These are phyloP conservation scores for Tuberolachnus salignus DNA, from an alignment of 2,888 invertebrate genomes.

Conservation along the genomic window DNA sequence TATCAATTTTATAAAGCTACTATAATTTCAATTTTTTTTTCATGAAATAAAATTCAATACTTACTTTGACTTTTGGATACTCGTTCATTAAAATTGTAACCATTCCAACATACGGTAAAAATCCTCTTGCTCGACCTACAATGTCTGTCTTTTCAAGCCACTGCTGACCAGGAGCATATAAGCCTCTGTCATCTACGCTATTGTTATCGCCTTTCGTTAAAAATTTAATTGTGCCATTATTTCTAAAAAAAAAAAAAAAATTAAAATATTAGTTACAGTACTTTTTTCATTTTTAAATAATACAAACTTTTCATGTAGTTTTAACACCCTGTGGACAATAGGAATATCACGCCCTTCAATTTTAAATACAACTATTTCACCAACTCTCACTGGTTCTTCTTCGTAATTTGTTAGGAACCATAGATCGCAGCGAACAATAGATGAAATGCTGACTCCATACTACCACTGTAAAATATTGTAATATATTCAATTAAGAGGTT, in stretches of 20 bases:
- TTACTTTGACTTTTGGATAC: constrained; percentile 95
- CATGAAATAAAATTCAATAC: constrained; percentile 57
- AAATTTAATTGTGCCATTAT: constrained; percentile 93
- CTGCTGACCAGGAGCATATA: constrained; percentile 96
- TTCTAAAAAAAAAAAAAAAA: no score
- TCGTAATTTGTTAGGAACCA: constrained; percentile 95
- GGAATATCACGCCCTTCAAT: constrained; percentile 97
- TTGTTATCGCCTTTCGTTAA: constrained; percentile 99
- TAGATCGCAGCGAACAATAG: constrained; percentile 95
- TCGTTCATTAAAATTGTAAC: constrained; percentile 99
- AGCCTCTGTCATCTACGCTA: constrained; percentile 96
- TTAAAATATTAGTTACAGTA: neutral
- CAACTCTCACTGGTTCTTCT: constrained; percentile 94
- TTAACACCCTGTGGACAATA: constrained; percentile 95
- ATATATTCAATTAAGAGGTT: neutral
- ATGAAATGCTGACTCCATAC: constrained; percentile 99
- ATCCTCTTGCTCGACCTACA: constrained; percentile 95
- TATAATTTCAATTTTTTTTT: constrained; percentile 45
- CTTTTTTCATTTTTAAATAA: neutral
- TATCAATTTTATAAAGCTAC: no score
- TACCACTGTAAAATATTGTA: constrained; percentile 71
- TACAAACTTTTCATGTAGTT: constrained; percentile 92
- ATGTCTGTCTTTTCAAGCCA: constrained; percentile 98
- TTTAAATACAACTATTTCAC: constrained; percentile 98
- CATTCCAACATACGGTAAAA: constrained; percentile 96